Evolutionary conservation across 2,113 vertebrate genomes (phyloP).

Genomic region (Globicephala melas): DNA sequence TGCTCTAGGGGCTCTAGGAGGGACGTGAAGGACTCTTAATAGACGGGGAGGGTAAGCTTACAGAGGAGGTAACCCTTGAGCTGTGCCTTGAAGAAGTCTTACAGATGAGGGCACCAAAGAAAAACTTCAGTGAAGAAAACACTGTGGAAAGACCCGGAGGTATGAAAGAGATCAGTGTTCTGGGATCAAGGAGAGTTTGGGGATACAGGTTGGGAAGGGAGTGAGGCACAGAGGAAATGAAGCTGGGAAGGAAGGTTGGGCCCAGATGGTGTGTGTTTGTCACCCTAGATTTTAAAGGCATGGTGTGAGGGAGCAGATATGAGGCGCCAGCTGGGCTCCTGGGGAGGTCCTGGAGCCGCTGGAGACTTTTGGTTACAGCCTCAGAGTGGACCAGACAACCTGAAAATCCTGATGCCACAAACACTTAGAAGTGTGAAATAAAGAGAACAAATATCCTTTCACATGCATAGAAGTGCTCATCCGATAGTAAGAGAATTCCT

Average conservation of each 20-base stretch:
- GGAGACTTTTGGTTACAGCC: not conserved
- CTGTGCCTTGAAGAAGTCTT: not conserved
- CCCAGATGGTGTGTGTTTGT: not conserved
- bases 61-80: not conserved
- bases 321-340: not conserved
- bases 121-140: not conserved
- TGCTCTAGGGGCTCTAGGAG: accelerated
- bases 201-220: not conserved
- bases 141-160: not conserved
- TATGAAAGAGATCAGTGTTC: not conserved
- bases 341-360: not conserved
- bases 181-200: not conserved
- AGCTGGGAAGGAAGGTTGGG: not conserved
- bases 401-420: not conserved
- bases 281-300: not conserved
- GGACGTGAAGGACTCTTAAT: not conserved
- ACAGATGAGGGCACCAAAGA: not conserved
- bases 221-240: not conserved
- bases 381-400: not conserved
- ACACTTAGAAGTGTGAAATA: not conserved
- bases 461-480: not conserved
- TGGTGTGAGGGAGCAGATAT: not conserved
- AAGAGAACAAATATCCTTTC: not conserved
- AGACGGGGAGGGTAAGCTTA: too few relatives aligned
- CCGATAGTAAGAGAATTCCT: not conserved